phyloP scores from a whole-genome alignment of 2,113 vertebrate genomes.

The Rutilus rutilus region DNA sequence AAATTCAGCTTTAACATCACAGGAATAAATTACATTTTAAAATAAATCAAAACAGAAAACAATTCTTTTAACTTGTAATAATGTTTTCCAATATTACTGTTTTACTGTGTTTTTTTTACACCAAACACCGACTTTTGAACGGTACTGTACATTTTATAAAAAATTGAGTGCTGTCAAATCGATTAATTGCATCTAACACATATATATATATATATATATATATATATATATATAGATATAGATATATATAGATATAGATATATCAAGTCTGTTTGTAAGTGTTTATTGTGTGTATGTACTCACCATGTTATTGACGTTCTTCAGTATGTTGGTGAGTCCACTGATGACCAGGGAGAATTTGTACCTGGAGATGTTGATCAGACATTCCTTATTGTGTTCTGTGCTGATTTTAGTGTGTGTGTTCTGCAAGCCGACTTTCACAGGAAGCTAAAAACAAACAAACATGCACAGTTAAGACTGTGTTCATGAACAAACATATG shows the following conservation, averaged over 20 bases:
- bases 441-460: slow-evolving; percentile 84
- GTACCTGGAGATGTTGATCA: slow-evolving; percentile 99
- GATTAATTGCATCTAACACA: no score
- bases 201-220: no score
- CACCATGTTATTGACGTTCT: slow-evolving; percentile 99
- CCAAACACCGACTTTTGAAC: neutral
- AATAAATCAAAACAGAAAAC: no score
- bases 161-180: neutral
- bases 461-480: neutral
- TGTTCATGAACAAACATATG: neutral
- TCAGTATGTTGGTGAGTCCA: slow-evolving; percentile 96
- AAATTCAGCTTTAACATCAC: neutral
- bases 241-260: no score
- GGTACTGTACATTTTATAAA: neutral
- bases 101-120: neutral
- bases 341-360: slow-evolving; percentile 99
- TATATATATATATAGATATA: no score
- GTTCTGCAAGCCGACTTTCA: slow-evolving; percentile 92
- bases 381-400: slow-evolving; percentile 98
- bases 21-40: no score
- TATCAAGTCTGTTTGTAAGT: neutral
- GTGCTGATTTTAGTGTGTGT: slow-evolving; percentile 98
- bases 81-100: neutral
- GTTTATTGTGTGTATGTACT: slow-evolving; percentile 63
- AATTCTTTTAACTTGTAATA: neutral